A percentile compares a stretch with the other conserved stretches of the same genome.
Evolutionary conservation across 2,797 vertebrate species (phyloP).

Genomic region (Thamnophis elegans): DNA sequence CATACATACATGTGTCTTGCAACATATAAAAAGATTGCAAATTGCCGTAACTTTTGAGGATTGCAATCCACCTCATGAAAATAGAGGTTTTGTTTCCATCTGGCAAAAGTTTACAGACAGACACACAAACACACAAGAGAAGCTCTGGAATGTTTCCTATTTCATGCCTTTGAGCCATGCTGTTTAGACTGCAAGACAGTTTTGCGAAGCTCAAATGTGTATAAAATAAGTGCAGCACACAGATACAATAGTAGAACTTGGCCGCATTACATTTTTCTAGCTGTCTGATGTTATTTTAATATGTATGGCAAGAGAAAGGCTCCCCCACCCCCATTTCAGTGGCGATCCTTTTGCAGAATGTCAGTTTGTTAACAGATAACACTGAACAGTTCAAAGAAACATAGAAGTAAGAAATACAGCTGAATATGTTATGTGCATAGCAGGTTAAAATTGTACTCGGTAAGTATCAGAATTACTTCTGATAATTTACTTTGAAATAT

Average conservation of each 20-base stretch:
- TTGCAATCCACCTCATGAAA: background rate
- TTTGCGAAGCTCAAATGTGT: background rate
- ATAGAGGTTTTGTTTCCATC: background rate
- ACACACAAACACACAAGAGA: background rate
- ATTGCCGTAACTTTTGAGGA: background rate
- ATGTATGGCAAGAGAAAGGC: background rate
- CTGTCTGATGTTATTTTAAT: background rate
- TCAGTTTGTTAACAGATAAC: background rate
- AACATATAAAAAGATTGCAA: background rate
- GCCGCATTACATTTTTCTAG: background rate
- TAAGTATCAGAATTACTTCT: background rate
- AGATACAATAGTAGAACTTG: background rate
- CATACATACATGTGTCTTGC: background rate
- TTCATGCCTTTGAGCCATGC: background rate
- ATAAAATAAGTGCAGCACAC: background rate
- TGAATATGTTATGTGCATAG: background rate
- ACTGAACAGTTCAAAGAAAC: background rate
- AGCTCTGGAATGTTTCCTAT: background rate
- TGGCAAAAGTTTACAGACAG: background rate
- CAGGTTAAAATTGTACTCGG: background rate
- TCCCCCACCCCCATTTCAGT: background rate
- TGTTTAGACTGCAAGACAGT: background rate
- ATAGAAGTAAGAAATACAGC: background rate
- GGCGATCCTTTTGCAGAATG: background rate
- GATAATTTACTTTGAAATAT: background rate